Percentiles rank a stretch among this genome's conserved stretches.
phyloP scores from a whole-genome alignment of 2,888 invertebrate species.

The Hydropsyche betteni region DNA sequence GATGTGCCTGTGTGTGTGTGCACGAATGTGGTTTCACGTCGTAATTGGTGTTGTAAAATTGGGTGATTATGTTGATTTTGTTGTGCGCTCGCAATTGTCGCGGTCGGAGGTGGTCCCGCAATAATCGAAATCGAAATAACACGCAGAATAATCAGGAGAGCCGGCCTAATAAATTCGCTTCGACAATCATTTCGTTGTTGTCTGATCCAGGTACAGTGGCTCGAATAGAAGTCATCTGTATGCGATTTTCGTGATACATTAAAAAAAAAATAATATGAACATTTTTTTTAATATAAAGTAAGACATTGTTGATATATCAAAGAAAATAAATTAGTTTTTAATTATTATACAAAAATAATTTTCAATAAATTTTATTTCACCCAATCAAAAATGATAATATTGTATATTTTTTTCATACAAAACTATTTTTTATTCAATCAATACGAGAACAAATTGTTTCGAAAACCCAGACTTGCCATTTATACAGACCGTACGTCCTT shows the following conservation, averaged over 20 bases:
- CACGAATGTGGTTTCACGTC: background rate
- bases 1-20: background rate
- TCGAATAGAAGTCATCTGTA: background rate
- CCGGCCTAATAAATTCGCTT: constrained; percentile 46
- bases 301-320: too few relatives aligned
- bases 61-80: too few relatives aligned
- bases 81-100: constrained; percentile 27
- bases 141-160: constrained; percentile 46
- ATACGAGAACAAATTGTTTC: too few relatives aligned
- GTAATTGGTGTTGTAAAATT: too few relatives aligned
- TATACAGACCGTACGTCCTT: constrained; percentile 1
- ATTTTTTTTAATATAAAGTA: too few relatives aligned
- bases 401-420: too few relatives aligned
- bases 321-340: too few relatives aligned
- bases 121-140: constrained; percentile 49
- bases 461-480: background rate
- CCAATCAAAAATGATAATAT: too few relatives aligned
- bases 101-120: constrained; percentile 38
- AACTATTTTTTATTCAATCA: too few relatives aligned
- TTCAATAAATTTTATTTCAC: too few relatives aligned
- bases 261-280: background rate
- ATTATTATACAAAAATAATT: too few relatives aligned
- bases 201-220: constrained; percentile 32
- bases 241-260: background rate
- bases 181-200: constrained; percentile 41